These are phyloP conservation scores for Pectinophora gossypiella DNA, from an alignment of 1,140 invertebrate species.

Conservation along the genomic window DNA sequence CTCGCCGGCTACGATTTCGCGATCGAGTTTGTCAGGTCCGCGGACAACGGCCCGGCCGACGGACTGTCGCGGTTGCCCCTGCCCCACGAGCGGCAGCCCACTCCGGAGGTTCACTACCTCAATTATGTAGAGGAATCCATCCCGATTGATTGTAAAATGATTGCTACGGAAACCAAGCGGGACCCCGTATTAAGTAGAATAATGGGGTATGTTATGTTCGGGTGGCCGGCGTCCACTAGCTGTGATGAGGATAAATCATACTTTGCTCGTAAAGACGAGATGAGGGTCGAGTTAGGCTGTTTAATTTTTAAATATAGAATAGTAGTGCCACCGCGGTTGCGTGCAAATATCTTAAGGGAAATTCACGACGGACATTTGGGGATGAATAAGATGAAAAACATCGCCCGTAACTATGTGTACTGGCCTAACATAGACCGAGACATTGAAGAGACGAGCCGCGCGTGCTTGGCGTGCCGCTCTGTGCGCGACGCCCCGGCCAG, in stretches of 20 bases:
- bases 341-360: constrained; percentile 29
- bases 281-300: constrained; percentile 9
- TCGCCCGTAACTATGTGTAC: constrained; percentile 55
- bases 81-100: background rate
- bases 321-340: constrained; percentile 40
- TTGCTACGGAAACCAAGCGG: constrained; percentile 1
- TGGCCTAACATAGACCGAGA: constrained; percentile 56
- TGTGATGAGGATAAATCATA: constrained; percentile 7
- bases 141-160: constrained; percentile 3
- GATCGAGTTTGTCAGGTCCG: background rate
- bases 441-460: constrained; percentile 22
- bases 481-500: constrained; percentile 7
- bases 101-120: background rate
- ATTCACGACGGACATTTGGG: constrained; percentile 54
- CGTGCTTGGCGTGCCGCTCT: constrained; percentile 1
- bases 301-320: constrained; percentile 29
- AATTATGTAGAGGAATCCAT: background rate
- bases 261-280: constrained; percentile 10
- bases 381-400: constrained; percentile 56
- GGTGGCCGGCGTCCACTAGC: constrained; percentile 6
- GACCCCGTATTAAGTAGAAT: constrained; percentile 9
- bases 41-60: constrained; percentile 3
- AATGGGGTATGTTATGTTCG: constrained; percentile 8
- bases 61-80: background rate
- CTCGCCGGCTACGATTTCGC: constrained; percentile 4